Conservation (phyloP, 2,888 invertebrate species). For the Euclidia mi region DNA sequence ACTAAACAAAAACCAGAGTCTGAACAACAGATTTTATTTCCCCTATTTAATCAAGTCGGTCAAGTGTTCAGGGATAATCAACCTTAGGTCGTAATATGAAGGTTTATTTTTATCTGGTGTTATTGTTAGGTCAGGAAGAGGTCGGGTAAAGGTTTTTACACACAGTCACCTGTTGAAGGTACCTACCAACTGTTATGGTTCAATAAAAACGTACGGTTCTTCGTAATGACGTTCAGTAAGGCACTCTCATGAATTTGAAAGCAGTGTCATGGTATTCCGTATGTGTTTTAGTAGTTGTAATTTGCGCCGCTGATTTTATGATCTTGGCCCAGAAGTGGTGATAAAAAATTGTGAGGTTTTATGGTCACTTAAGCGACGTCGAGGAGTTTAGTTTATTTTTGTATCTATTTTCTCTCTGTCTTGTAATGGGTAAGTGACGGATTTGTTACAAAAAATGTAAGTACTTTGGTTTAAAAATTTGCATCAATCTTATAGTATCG, state of each 20-base stretch:
- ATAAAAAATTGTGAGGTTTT: constrained; percentile 9
- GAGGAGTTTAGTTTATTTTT: not conserved
- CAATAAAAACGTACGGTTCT: constrained; percentile 78
- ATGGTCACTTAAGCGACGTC: constrained; percentile 2
- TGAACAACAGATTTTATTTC: constrained; percentile 77
- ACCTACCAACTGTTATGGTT: constrained; percentile 72
- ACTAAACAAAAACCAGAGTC: constrained; percentile 61
- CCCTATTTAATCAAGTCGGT: constrained; percentile 62
- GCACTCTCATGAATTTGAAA: constrained; percentile 70
- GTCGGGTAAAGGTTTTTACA: constrained; percentile 62
- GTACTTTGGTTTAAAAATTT: too few species aligned
- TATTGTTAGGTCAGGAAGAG: constrained; percentile 48
- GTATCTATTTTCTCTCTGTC: not conserved
- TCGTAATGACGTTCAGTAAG: constrained; percentile 68
- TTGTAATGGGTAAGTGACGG: not conserved
- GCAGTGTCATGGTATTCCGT: constrained; percentile 41
- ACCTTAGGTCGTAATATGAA: constrained; percentile 44
- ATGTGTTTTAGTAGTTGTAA: constrained; percentile 35
- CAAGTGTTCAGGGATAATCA: constrained; percentile 28
- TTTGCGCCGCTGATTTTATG: constrained; percentile 21
- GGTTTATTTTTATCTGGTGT: constrained; percentile 49
- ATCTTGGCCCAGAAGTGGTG: constrained; percentile 12
- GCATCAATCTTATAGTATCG: too few species aligned
- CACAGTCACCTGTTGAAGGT: constrained; percentile 78
- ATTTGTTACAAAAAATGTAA: too few species aligned